These are phyloP conservation scores for Piprites chloris DNA, from an alignment of 2,113 vertebrate genomes.

Conservation along the genomic window DNA sequence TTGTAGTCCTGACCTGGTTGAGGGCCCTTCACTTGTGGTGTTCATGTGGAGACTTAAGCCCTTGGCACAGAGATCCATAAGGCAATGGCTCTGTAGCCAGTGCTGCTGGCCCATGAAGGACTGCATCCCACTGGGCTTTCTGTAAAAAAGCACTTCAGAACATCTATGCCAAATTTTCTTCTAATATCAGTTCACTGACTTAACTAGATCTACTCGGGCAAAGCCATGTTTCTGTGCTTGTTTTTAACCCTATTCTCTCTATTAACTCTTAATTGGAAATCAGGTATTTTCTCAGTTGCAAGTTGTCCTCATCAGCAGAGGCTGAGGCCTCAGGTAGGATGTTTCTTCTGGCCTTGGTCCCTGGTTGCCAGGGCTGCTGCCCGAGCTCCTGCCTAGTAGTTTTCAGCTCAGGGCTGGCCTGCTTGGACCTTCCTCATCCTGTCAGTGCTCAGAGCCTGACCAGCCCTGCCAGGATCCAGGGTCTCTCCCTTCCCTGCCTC, in stretches of 20 bases:
- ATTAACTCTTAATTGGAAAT: neutral
- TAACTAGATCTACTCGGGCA: neutral
- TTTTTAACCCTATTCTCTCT: neutral
- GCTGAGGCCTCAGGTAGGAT: neutral
- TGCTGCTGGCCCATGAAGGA: neutral
- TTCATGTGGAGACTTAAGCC: neutral
- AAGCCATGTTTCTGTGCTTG: neutral
- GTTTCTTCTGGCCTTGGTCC: neutral
- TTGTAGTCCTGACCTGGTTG: neutral
- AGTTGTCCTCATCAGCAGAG: neutral
- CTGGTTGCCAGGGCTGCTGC: neutral
- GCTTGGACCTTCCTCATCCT: neutral
- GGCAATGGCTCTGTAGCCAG: neutral
- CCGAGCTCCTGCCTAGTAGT: neutral
- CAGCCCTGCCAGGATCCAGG: neutral
- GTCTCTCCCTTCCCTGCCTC: neutral
- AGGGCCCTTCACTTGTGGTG: too few relatives aligned
- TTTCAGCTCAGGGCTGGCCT: neutral
- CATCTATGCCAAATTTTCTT: neutral
- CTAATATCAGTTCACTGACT: neutral
- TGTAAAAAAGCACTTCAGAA: neutral
- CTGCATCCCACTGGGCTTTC: neutral
- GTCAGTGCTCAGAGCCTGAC: neutral
- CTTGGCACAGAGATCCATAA: fast-evolving
- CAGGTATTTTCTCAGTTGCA: neutral